These are phyloP conservation scores for Cariama cristata DNA, from an alignment of 2,113 vertebrate genomes.

Conservation along the genomic window DNA sequence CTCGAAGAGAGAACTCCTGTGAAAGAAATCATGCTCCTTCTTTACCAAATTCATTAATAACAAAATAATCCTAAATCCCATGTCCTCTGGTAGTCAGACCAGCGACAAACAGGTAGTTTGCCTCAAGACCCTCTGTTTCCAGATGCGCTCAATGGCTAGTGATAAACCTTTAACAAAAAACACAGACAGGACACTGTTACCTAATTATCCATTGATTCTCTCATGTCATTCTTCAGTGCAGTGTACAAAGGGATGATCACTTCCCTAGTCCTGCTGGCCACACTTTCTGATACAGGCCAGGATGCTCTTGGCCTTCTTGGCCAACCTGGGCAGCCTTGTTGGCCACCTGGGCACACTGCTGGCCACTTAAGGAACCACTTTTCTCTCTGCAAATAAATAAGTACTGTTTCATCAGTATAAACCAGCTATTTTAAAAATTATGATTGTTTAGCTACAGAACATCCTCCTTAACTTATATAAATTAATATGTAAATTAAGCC, in stretches of 20 bases:
- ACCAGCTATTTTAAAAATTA: neutral
- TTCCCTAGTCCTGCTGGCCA: neutral
- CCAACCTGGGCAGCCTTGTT: neutral
- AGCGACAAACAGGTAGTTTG: neutral
- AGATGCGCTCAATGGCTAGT: neutral
- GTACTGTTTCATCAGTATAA: neutral
- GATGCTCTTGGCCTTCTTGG: neutral
- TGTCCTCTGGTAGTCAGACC: neutral
- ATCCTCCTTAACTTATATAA: neutral
- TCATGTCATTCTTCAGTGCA: neutral
- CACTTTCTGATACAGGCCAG: neutral
- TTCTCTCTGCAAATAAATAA: neutral
- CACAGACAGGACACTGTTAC: neutral
- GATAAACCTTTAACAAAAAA: neutral
- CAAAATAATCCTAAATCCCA: neutral
- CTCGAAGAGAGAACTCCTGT: neutral
- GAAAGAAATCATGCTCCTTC: neutral
- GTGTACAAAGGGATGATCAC: neutral
- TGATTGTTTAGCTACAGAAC: neutral
- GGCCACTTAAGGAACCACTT: neutral
- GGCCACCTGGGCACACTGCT: neutral
- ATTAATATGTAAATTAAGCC: neutral
- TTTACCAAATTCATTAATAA: neutral
- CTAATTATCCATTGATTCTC: neutral
- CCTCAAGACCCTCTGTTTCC: neutral